These are phyloP conservation scores for Notodonta ziczac DNA, from an alignment of 2,888 invertebrate genomes.

Conservation along the genomic window DNA sequence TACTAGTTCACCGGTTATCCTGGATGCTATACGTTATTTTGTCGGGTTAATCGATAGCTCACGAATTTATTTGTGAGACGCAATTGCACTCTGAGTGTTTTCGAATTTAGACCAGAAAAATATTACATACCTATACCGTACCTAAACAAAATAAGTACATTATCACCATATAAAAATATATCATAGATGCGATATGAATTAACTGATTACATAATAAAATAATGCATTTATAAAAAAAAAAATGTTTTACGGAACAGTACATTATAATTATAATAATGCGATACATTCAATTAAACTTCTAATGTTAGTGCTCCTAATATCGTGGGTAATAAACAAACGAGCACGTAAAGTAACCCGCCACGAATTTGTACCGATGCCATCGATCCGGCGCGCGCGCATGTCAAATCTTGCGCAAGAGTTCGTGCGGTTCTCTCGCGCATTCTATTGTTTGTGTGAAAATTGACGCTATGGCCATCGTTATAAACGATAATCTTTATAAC, in stretches of 20 bases:
- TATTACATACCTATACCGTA: too few species aligned
- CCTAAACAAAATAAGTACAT: too few species aligned
- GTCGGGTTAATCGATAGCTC: neutral
- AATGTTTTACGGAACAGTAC: too few species aligned
- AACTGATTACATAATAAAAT: too few species aligned
- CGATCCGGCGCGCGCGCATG: slow-evolving; percentile 38
- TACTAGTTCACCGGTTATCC: slow-evolving; percentile 28
- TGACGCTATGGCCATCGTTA: neutral
- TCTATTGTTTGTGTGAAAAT: slow-evolving; percentile 12
- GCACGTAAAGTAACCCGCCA: slow-evolving; percentile 42
- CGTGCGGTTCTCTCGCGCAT: slow-evolving; percentile 42
- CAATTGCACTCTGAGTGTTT: too few species aligned
- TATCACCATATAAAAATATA: too few species aligned
- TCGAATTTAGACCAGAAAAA: too few species aligned
- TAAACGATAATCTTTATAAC: neutral
- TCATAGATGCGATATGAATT: too few species aligned
- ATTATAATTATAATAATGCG: neutral
- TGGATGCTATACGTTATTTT: slow-evolving; percentile 14
- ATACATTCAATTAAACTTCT: slow-evolving; percentile 27
- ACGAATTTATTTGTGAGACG: neutral
- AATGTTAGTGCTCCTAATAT: slow-evolving; percentile 18
- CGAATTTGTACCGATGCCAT: slow-evolving; percentile 45
- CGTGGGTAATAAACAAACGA: slow-evolving; percentile 52
- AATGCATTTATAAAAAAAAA: too few species aligned
- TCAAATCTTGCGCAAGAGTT: slow-evolving; percentile 53